phyloP scores from a whole-genome alignment of 2,888 invertebrate genomes.

The Brachypterus glaber region DNA sequence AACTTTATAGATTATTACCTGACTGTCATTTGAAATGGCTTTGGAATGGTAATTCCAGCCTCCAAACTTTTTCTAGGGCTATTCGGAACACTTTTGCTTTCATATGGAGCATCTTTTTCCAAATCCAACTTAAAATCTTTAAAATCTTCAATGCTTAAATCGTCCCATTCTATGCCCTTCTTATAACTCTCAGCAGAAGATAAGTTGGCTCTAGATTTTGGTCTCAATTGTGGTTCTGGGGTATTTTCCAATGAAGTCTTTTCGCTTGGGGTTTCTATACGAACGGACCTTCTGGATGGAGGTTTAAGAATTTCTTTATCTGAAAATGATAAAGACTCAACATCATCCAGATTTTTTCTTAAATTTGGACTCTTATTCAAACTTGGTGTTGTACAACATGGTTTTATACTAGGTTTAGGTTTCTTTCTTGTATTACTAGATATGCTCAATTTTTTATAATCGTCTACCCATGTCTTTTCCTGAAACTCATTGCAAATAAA shows the following conservation, averaged over 20 bases:
- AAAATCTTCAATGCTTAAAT: slow-evolving; percentile 35
- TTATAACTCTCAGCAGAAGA: slow-evolving; percentile 29
- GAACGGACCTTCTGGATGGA: slow-evolving; percentile 37
- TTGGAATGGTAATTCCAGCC: slow-evolving; percentile 49
- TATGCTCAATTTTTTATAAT: slow-evolving; percentile 34
- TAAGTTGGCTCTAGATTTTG: slow-evolving; percentile 31
- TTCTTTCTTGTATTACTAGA: slow-evolving; percentile 18
- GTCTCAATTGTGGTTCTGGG: slow-evolving; percentile 24
- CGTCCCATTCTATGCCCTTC: slow-evolving; percentile 30
- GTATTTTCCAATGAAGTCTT: slow-evolving; percentile 27
- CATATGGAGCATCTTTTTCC: slow-evolving; percentile 23
- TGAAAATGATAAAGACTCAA: slow-evolving; percentile 28
- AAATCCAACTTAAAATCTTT: slow-evolving; percentile 33
- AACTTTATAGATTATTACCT: slow-evolving; percentile 41
- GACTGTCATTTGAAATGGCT: slow-evolving; percentile 61
- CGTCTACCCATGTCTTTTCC: slow-evolving; percentile 33
- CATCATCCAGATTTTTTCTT: slow-evolving; percentile 23
- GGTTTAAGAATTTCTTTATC: slow-evolving; percentile 34
- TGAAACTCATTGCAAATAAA: slow-evolving; percentile 30
- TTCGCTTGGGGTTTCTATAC: slow-evolving; percentile 37
- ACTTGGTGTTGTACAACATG: slow-evolving; percentile 30
- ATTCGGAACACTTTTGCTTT: slow-evolving; percentile 48
- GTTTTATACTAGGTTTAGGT: slow-evolving; percentile 26
- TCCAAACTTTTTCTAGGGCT: slow-evolving; percentile 43
- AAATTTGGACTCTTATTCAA: slow-evolving; percentile 23